Evolutionary conservation across 2,888 invertebrate species (phyloP), one percentile per base, ranked within the genome.

Genomic region (Trichogramma dendrolimi): DNA sequence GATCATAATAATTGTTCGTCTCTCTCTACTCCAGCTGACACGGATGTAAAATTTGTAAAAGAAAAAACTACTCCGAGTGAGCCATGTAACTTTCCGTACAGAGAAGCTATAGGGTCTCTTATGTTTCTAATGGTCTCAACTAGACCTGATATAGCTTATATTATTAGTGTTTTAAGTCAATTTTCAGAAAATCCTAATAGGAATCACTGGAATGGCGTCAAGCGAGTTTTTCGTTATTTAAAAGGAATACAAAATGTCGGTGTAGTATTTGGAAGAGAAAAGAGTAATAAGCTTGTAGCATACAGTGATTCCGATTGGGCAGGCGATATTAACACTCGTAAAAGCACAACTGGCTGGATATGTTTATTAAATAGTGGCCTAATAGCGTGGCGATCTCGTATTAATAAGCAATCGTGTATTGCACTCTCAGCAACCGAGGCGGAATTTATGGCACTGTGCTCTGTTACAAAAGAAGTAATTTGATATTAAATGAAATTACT

Each of bases 21-120:
- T 5, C 59, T 62, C 1, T 60, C 61, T 38, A 61, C 62, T 6
- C 68, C 67, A 14, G 61, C 62, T 4, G 65, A 68, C 58, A 47
- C 48, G 6, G 14, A 6, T 11, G 27, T 48, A 8, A 53, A 7
- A 47, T 54, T 53, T 46, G 40, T 39, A 38, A 46, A 41, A 54
- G 54, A 11, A 39, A 44, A 47, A 54, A 60, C 27, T 27, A 39
- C n/a, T n/a, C n/a, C 5, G 6, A 44, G n/a, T 27, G 6, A 7
- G 49, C 10, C 1, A 14, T 4, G 5, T 39, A 27, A 46, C 44
- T 59, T 27, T 50, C 56, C 51, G 2, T 65, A 66, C 55, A 51
- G 52, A 55, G 59, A 63, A 52, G 56, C 56, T 7, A 63, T 63
- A 43, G 63, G 63, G 1, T 55, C 56, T 10, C 40, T 60, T 7